Evolutionary conservation across 2,797 vertebrate species (phyloP).

Genomic region (Dryobates pubescens): DNA sequence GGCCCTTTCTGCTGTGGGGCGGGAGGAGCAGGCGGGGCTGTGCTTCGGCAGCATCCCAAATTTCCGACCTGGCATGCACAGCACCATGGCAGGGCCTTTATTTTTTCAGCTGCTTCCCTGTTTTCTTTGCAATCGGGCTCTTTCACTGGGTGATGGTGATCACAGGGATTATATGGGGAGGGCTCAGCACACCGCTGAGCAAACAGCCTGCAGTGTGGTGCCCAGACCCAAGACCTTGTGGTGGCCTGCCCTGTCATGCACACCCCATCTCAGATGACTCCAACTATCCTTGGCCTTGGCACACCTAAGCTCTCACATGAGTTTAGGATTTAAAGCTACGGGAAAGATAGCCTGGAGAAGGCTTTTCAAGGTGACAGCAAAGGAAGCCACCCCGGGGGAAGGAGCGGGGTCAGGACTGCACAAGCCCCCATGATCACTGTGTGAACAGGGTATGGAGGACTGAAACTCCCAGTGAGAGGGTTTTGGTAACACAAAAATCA

Average conservation of each 20-base stretch:
- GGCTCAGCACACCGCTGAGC: not conserved
- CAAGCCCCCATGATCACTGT: fast-evolving
- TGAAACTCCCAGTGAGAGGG: not conserved
- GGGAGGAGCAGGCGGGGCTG: not conserved
- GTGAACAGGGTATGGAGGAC: not conserved
- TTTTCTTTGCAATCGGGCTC: conserved; percentile 14
- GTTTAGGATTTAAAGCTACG: not conserved
- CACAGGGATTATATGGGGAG: not conserved
- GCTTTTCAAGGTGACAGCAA: not conserved
- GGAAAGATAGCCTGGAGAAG: not conserved
- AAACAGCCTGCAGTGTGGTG: not conserved
- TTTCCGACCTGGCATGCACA: not conserved
- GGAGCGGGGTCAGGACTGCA: not conserved
- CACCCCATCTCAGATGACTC: not conserved
- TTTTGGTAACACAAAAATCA: not conserved
- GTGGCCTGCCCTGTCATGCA: not conserved
- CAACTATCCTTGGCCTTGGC: not conserved
- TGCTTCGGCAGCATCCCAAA: conserved; percentile 1
- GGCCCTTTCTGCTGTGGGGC: not conserved
- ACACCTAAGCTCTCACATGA: not conserved
- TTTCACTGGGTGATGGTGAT: not conserved
- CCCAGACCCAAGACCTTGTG: not conserved
- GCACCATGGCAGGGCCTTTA: not conserved
- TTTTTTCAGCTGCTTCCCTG: conserved; percentile 55
- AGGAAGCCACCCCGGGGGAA: not conserved